These are phyloP conservation scores for Oreotrochilus melanogaster DNA, from an alignment of 2,113 vertebrate genomes.

Conservation along the genomic window DNA sequence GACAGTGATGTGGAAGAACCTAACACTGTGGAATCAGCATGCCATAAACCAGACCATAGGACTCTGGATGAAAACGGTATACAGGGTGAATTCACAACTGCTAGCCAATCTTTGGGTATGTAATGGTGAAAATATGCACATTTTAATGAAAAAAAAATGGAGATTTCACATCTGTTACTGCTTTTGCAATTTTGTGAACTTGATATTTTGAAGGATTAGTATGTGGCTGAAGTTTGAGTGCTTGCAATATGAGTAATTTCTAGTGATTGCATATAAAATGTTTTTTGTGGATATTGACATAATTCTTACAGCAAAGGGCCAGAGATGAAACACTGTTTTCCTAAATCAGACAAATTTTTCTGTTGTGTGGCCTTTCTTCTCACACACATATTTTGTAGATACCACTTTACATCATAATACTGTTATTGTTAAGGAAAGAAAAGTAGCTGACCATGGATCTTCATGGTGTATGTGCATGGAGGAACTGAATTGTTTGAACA, in stretches of 20 bases:
- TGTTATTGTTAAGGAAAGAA: not conserved
- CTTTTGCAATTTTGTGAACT: not conserved
- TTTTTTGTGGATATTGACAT: not conserved
- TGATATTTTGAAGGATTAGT: not conserved
- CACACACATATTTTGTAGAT: not conserved
- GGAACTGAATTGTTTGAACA: not conserved
- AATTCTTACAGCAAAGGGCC: not conserved
- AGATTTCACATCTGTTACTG: not conserved
- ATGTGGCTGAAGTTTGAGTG: not conserved
- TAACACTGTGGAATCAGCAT: slow-evolving; percentile 74
- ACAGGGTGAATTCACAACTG: slow-evolving; percentile 80
- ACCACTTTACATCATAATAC: not conserved
- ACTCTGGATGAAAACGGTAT: slow-evolving; percentile 76
- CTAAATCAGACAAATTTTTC: not conserved
- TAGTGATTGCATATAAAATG: not conserved
- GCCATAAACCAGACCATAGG: slow-evolving; percentile 76
- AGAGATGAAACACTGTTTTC: not conserved
- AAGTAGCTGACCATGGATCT: not conserved
- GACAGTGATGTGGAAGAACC: slow-evolving; percentile 74
- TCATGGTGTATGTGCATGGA: not conserved
- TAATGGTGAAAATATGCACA: not conserved
- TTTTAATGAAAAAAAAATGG: not conserved
- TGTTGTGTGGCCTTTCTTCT: not conserved
- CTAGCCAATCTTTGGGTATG: slow-evolving; percentile 79
- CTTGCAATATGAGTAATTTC: not conserved